Conservation (phyloP, 1,140 invertebrate species). For the Caerostris darwini region DNA sequence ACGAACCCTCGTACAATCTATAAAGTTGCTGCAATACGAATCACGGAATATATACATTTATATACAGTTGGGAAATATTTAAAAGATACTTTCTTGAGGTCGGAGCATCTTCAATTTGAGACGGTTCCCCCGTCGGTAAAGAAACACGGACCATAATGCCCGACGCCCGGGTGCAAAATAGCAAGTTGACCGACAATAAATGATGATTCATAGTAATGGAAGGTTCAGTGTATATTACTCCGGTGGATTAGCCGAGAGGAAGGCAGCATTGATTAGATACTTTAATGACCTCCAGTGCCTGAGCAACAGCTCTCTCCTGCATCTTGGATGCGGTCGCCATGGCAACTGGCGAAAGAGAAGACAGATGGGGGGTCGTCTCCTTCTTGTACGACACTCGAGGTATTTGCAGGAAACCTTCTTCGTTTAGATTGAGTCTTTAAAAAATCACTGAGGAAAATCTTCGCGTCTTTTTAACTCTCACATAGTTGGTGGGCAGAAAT, state of each 20-base stretch:
- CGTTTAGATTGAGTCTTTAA: neutral
- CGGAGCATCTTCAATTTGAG: neutral
- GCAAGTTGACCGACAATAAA: constrained; percentile 75
- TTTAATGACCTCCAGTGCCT: constrained; percentile 68
- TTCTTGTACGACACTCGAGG: neutral
- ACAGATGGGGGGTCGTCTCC: neutral
- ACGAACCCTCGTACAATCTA: too few species aligned
- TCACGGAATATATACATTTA: too few species aligned
- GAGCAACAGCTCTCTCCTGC: constrained; percentile 68
- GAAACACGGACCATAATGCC: neutral
- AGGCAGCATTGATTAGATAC: constrained; percentile 74
- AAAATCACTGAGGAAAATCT: too few species aligned
- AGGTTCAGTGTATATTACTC: constrained; percentile 73
- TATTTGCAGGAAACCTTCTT: too few species aligned
- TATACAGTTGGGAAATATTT: neutral
- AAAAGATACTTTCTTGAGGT: neutral
- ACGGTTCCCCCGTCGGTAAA: neutral
- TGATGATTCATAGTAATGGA: constrained; percentile 74
- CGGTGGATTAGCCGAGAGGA: constrained; percentile 60
- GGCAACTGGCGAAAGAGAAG: constrained; percentile 21
- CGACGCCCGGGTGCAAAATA: constrained; percentile 60
- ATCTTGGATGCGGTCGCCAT: constrained; percentile 73
- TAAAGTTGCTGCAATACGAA: too few species aligned
- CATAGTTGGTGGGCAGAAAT: too few species aligned
- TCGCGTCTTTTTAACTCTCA: too few species aligned